Evolutionary conservation across 2,888 invertebrate species (phyloP).

Genomic region (Philereme vetulata): DNA sequence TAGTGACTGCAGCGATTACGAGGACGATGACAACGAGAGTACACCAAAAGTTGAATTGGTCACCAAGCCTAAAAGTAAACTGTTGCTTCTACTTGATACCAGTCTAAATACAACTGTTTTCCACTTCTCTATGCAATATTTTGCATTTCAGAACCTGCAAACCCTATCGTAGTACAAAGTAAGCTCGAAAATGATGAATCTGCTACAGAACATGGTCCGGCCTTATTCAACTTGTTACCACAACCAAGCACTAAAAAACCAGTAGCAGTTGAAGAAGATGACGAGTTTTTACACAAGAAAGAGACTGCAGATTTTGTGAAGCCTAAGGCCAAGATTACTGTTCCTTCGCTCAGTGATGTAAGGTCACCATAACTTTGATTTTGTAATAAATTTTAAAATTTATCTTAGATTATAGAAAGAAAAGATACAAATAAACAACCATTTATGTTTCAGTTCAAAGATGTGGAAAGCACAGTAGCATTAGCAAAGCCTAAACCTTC

Average conservation of each 20-base stretch:
- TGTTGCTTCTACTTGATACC: constrained; percentile 9
- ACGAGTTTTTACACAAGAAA: constrained; percentile 86
- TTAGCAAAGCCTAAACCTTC: constrained; percentile 69
- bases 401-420: too few relatives aligned
- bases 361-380: constrained; percentile 39
- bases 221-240: constrained; percentile 74
- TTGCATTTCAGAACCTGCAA: constrained; percentile 30
- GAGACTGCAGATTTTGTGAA: constrained; percentile 64
- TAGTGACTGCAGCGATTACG: constrained; percentile 75
- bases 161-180: constrained; percentile 18
- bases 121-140: background rate
- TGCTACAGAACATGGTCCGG: constrained; percentile 38
- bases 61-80: constrained; percentile 49
- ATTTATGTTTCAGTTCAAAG: constrained; percentile 77
- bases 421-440: background rate
- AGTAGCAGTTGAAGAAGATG: constrained; percentile 82
- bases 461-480: constrained; percentile 77
- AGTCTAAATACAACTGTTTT: background rate
- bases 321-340: constrained; percentile 86
- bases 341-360: constrained; percentile 87
- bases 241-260: constrained; percentile 69
- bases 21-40: constrained; percentile 56
- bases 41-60: constrained; percentile 47
- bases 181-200: constrained; percentile 2
- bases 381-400: constrained; percentile 1